Evolutionary conservation across 2,113 vertebrate genomes (phyloP), one percentile per base, ranked within the genome.

Genomic region (Xiphophorus hellerii): DNA sequence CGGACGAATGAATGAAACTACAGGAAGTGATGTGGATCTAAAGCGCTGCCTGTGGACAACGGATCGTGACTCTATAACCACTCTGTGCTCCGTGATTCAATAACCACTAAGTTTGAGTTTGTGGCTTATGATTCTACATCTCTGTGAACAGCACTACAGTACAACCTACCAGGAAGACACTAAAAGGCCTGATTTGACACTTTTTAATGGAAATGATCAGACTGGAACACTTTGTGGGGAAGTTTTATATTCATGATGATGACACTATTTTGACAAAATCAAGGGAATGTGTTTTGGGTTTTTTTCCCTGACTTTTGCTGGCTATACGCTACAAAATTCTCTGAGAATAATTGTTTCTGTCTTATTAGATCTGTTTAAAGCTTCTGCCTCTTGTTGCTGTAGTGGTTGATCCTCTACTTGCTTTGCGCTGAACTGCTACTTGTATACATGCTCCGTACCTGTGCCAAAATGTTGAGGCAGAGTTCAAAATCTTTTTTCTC

Each of bases 1-100:
- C 80, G 79, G 61, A 89, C 78, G 22, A 48, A 73, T 30, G 70
- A 81, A 82, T 64, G 67, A 78, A 77, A 78, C 72, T 31, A 75
- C 80, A 48, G 0, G 30, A 83, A 67, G 63, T 37, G 72, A 75
- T 10, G 54, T 79, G 79, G 81, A 82, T 87, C 77, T 76, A 31
- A 42, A 67, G 37, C 65, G 33, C 80, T 76, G 79, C 86, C 87
- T 82, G 84, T 85, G 85, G 86, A 92, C 75, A 70, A 70, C 81
- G 3, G 48, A 81, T 90, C 54, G 44, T 78, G 74, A 89, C 83
- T 79, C 64, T 84, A 76, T 83, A 84, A 90, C 79, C 86, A 90
- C 88, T 86, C 44, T 66, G n/a, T 70, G 58, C 63, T 68, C 60
- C 17, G 44, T 48, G 44, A 48, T 5, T 20, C 44, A 17, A 20